Evolutionary conservation across 1,140 invertebrate genomes (phyloP).

Genomic region (Akabosia matsudoensis): DNA sequence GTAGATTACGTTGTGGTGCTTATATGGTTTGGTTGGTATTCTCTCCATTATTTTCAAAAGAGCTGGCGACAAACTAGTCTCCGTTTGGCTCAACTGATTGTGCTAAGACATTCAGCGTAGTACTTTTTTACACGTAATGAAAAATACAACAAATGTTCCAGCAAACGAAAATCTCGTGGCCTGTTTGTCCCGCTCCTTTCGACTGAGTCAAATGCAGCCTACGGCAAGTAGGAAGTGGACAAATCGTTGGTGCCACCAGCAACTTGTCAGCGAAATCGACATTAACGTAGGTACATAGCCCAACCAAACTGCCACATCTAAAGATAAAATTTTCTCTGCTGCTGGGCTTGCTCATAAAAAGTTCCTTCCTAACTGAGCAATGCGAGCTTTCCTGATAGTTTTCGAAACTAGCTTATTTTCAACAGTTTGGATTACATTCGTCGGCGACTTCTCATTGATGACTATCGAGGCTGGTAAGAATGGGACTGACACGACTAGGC

Average conservation of each 20-base stretch:
- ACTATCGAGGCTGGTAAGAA: not conserved
- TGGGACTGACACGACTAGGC: not conserved
- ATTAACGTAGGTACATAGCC: too few relatives aligned
- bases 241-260: not conserved
- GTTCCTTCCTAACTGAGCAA: not conserved
- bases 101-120: too few relatives aligned
- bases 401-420: constrained; percentile 12
- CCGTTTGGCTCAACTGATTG: too few relatives aligned
- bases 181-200: not conserved
- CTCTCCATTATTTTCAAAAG: too few relatives aligned
- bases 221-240: not conserved
- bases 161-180: not conserved
- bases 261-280: not conserved
- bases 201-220: not conserved
- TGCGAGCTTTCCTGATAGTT: constrained; percentile 3
- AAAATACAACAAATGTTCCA: too few relatives aligned
- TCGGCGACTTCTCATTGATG: too few relatives aligned
- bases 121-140: too few relatives aligned
- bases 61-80: too few relatives aligned
- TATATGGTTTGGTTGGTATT: too few relatives aligned
- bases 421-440: too few relatives aligned
- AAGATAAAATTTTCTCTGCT: not conserved
- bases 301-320: too few relatives aligned
- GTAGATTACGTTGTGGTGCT: too few relatives aligned
- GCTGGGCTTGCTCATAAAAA: not conserved